Base-by-base conservation (phyloP, 2,113 vertebrate species). In the rat (Rattus norvegicus) region DNA sequence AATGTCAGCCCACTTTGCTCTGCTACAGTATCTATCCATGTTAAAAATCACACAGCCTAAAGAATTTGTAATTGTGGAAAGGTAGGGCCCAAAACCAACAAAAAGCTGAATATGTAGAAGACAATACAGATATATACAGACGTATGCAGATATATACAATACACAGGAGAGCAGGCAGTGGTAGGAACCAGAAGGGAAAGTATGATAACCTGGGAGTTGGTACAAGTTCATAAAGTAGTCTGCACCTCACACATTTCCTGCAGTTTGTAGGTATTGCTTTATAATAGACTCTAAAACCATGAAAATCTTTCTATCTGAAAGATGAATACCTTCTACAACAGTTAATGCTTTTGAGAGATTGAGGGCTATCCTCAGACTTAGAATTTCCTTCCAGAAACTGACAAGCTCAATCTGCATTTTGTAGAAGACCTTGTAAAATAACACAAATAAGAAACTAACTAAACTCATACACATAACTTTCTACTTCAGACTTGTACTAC, bases 291-390 rank as follows among this genome's bases (percentile, higher is more conserved):
- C 17, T 9, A n/a, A 72, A 39, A 65, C 6, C 69, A 86, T 30
- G 43, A 76, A 84, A 94, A n/a, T 30, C 5, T 61, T 79, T 47
- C 8, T 4, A 47, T 28, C 49, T 94, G 86, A 95, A 92, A 84
- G 70, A 61, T 30, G 63, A 26, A n/a, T 84, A 86, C 49, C 5
- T 67, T 76, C 61, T 86, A 30, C 30, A 61, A 56, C 1, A 83
- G 47, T 26, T n/a, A 56, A 39, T 85, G 85, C 84, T 91, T 75
- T 67, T 17, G 20, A 30, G 76, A 70, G 9, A 59, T 4, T 28
- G 54, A 92, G 39, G 63, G 1, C 9, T 61, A 22, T 63, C 75
- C 13, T 75, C 56, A n/a, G 26, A 85, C 4, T 91, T 56, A 28
- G 7, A 86, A 36, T 73, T 81, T 75, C 30, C 1, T 30, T 88